Conservation (phyloP, 2,888 invertebrate genomes). For the Herminia tarsipennalis region DNA sequence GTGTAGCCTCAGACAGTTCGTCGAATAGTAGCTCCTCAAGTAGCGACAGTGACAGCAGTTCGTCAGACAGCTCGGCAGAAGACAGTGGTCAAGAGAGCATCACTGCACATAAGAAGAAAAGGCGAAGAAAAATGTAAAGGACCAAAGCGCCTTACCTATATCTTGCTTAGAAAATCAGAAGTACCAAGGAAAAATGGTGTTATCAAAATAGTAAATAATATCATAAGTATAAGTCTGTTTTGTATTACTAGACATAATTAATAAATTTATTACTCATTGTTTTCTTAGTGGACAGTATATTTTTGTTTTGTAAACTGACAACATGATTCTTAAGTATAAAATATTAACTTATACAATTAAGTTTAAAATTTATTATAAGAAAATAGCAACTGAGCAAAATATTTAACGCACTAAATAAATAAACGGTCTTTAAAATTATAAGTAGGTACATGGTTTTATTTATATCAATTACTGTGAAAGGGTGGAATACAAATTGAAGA, state of each 20-base stretch:
- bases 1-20: constrained; percentile 97
- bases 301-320: constrained; percentile 56
- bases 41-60: constrained; percentile 86
- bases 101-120: constrained; percentile 93
- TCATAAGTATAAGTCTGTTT: constrained; percentile 60
- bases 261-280: constrained; percentile 59
- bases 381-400: too few relatives aligned
- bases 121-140: constrained; percentile 85
- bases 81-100: constrained; percentile 96
- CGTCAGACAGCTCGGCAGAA: constrained; percentile 85
- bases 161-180: constrained; percentile 44
- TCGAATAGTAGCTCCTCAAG: constrained; percentile 94
- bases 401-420: too few relatives aligned
- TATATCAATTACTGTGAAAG: too few relatives aligned
- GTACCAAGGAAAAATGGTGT: constrained; percentile 47
- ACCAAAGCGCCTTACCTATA: constrained; percentile 60
- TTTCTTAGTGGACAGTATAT: constrained; percentile 54
- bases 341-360: too few relatives aligned
- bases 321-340: constrained; percentile 57
- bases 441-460: too few relatives aligned
- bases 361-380: background rate
- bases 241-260: constrained; percentile 70
- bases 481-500: too few relatives aligned
- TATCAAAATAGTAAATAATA: constrained; percentile 50
- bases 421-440: too few relatives aligned